Conservation (phyloP, 2,888 invertebrate species). For the Eupithecia tripunctaria region DNA sequence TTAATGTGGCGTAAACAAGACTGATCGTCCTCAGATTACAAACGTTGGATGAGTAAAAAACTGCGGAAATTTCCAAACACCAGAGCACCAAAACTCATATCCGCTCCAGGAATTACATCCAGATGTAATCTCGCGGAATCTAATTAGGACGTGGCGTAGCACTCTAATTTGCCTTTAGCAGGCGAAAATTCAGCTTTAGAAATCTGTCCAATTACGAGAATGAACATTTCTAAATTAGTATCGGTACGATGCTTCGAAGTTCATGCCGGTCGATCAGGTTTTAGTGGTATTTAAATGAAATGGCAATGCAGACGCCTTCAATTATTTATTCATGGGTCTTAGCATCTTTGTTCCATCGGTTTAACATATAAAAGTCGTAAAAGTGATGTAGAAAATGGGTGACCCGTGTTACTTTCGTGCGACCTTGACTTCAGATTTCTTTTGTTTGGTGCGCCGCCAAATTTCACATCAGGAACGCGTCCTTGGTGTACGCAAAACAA, state of each 20-base stretch:
- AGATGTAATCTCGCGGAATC: constrained; percentile 39
- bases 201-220: constrained; percentile 29
- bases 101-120: constrained; percentile 43
- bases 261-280: constrained; percentile 24
- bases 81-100: constrained; percentile 45
- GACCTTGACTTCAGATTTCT: constrained; percentile 53
- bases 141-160: constrained; percentile 37
- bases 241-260: constrained; percentile 19
- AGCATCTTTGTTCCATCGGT: constrained; percentile 30
- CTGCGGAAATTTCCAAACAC: constrained; percentile 40
- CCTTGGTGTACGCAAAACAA: constrained; percentile 46
- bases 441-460: constrained; percentile 56
- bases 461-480: constrained; percentile 40
- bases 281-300: constrained; percentile 22
- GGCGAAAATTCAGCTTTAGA: constrained; percentile 32
- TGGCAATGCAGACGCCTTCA: constrained; percentile 27
- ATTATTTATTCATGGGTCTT: constrained; percentile 37
- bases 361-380: constrained; percentile 34
- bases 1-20: constrained; percentile 52
- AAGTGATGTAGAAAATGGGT: constrained; percentile 33
- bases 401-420: constrained; percentile 52
- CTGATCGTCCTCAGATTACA: constrained; percentile 50
- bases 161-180: constrained; percentile 36
- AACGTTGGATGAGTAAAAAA: constrained; percentile 48
- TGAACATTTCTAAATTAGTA: constrained; percentile 33